These are phyloP conservation scores for Mastacembelus armatus DNA, from an alignment of 2,797 vertebrate genomes.

Conservation along the genomic window DNA sequence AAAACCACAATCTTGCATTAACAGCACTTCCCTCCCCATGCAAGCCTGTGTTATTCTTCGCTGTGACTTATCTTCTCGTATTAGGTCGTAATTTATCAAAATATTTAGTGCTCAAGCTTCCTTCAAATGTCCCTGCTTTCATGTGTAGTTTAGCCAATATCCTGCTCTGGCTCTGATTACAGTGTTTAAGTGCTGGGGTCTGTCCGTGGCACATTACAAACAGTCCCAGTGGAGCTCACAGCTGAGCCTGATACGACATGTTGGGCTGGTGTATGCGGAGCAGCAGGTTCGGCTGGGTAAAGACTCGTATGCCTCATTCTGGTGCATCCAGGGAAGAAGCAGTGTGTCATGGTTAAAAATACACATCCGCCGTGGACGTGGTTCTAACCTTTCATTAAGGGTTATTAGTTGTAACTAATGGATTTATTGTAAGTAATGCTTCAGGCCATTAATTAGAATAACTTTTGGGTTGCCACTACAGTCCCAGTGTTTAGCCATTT, in stretches of 20 bases:
- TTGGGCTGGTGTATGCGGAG: slow-evolving; percentile 20
- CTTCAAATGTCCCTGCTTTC: slow-evolving; percentile 80
- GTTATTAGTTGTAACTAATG: neutral
- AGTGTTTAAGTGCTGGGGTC: slow-evolving; percentile 72
- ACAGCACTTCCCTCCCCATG: slow-evolving; percentile 25
- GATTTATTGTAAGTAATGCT: neutral
- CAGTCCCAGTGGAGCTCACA: slow-evolving; percentile 71
- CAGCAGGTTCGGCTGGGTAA: slow-evolving; percentile 39
- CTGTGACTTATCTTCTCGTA: slow-evolving; percentile 72
- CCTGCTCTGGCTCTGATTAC: slow-evolving; percentile 83
- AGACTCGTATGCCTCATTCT: slow-evolving; percentile 8
- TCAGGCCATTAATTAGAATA: neutral
- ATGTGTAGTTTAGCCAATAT: slow-evolving; percentile 85
- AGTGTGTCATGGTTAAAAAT: slow-evolving; percentile 17
- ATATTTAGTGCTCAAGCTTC: slow-evolving; percentile 81
- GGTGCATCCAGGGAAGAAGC: slow-evolving; percentile 24
- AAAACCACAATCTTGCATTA: slow-evolving; percentile 26
- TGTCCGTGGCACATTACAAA: slow-evolving; percentile 71
- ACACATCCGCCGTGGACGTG: neutral
- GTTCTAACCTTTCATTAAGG: neutral
- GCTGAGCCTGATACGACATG: slow-evolving; percentile 59
- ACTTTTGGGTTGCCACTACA: neutral
- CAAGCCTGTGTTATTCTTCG: slow-evolving; percentile 75
- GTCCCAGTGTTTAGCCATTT: neutral
- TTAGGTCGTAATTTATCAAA: slow-evolving; percentile 82